A percentile compares a stretch with the other conserved stretches of the same genome.
Evolutionary conservation across 2,797 vertebrate genomes (phyloP).

Genomic region (Platyrinchus mystaceus): DNA sequence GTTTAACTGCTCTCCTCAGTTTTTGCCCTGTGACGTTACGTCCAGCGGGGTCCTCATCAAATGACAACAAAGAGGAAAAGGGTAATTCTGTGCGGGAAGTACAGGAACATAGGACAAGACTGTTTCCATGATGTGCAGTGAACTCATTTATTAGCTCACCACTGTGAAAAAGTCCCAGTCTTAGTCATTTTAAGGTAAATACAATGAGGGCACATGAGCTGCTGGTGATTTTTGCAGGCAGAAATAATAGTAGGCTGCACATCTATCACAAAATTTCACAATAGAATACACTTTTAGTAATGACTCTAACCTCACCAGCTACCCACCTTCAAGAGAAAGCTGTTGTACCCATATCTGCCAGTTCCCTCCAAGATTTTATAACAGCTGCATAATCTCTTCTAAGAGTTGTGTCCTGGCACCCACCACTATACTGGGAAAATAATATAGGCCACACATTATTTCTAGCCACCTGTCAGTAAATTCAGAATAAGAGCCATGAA

Average conservation of each 20-base stretch:
- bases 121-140: neutral
- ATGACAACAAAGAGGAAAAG: neutral
- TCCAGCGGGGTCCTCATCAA: neutral
- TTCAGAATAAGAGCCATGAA: constrained; percentile 15
- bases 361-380: neutral
- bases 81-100: neutral
- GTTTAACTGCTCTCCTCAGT: neutral
- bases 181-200: neutral
- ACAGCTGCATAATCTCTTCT: constrained; percentile 21
- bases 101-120: neutral
- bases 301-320: neutral
- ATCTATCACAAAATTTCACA: neutral
- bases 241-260: neutral
- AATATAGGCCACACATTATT: constrained; percentile 36
- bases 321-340: neutral
- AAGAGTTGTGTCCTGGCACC: constrained; percentile 10
- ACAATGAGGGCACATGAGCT: neutral
- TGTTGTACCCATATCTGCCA: neutral
- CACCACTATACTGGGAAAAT: neutral
- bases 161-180: neutral
- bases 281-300: neutral
- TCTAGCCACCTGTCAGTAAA: constrained; percentile 57
- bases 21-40: neutral
- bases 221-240: neutral
- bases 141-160: neutral